Conservation (phyloP, 2,113 vertebrate genomes). For the Myiozetetes cayanensis region DNA sequence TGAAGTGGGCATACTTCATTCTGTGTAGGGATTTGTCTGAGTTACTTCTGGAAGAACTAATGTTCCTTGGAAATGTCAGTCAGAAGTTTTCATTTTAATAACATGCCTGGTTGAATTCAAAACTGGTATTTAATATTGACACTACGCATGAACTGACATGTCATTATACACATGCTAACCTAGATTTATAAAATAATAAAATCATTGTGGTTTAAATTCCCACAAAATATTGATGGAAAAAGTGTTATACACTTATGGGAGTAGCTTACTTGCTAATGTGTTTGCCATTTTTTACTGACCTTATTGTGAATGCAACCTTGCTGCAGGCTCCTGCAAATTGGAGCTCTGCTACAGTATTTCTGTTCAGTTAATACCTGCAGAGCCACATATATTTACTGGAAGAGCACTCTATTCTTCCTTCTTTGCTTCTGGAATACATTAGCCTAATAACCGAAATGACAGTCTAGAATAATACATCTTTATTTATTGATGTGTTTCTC, state of each 20-base stretch:
- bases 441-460: conserved; percentile 43
- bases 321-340: conserved; percentile 64
- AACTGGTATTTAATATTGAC: conserved; percentile 36
- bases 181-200: conserved; percentile 58
- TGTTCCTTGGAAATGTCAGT: conserved; percentile 43
- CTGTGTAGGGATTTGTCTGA: conserved; percentile 5
- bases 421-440: conserved; percentile 56
- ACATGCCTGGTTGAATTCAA: conserved; percentile 45
- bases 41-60: background rate
- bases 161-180: conserved; percentile 48
- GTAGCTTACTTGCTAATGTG: conserved; percentile 33
- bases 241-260: background rate
- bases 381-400: conserved; percentile 14
- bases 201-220: conserved; percentile 17
- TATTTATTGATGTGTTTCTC: conserved; percentile 28
- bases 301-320: conserved; percentile 65
- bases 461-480: conserved; percentile 45
- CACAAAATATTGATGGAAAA: conserved; percentile 35
- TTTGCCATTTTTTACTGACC: conserved; percentile 57
- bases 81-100: conserved; percentile 64
- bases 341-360: conserved; percentile 26
- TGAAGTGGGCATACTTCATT: background rate
- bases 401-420: conserved; percentile 24
- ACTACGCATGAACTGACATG: background rate
- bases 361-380: conserved; percentile 37